phyloP scores from a whole-genome alignment of 2,113 vertebrate species.

The Pomatostomus ruficeps region DNA sequence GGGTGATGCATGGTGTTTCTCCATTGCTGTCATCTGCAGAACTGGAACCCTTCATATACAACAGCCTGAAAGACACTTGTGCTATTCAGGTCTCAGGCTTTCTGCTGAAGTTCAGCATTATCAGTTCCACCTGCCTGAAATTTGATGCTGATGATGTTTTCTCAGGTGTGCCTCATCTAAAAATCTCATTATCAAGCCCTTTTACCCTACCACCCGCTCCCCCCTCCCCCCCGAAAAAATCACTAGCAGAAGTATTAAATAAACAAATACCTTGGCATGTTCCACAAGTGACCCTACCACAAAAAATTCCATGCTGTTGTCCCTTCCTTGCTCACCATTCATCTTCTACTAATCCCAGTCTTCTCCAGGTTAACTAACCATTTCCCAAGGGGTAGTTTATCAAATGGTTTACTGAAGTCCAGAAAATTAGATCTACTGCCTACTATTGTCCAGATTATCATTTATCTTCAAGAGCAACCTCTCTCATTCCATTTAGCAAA shows the following conservation, averaged over 20 bases:
- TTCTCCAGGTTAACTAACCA: background rate
- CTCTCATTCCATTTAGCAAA: background rate
- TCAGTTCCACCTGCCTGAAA: background rate
- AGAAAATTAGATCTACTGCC: background rate
- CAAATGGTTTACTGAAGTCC: background rate
- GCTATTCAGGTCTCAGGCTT: background rate
- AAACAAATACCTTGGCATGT: background rate
- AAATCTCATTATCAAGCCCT: background rate
- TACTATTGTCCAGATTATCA: background rate
- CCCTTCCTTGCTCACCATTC: background rate
- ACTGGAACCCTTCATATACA: background rate
- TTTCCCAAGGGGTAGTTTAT: background rate
- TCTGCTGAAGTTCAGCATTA: background rate
- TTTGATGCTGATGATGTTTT: background rate
- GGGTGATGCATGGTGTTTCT: rapidly evolving
- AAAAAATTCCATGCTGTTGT: background rate
- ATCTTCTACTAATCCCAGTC: background rate
- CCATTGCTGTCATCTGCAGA: background rate
- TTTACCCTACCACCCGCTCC: background rate
- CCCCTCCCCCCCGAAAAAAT: background rate
- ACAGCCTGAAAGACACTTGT: background rate
- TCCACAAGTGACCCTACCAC: background rate
- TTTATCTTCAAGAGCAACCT: background rate
- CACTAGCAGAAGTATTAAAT: background rate
- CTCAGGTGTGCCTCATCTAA: background rate